Percentiles rank a stretch among this genome's conserved stretches.
These are phyloP conservation scores for Eulimnadia texana DNA, from an alignment of 1,140 invertebrate genomes.

Conservation along the genomic window DNA sequence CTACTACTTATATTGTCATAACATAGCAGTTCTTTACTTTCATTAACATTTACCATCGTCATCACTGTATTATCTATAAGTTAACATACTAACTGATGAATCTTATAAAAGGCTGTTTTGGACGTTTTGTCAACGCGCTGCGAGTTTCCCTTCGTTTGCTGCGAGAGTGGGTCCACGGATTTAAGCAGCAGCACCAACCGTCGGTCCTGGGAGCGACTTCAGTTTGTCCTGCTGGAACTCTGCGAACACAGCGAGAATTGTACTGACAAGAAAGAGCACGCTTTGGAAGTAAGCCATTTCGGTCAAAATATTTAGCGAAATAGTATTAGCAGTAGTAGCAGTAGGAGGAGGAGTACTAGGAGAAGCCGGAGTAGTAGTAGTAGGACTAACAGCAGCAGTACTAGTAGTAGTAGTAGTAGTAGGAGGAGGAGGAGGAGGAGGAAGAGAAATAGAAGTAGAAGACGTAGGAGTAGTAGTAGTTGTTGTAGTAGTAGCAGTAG, in stretches of 20 bases:
- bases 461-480: no score
- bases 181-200: not conserved
- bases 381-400: no score
- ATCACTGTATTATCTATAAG: no score
- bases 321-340: no score
- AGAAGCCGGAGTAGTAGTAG: no score
- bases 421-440: no score
- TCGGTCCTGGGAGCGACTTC: slow-evolving; percentile 47
- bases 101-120: slow-evolving; percentile 32
- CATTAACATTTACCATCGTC: not conserved
- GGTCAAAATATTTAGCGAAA: not conserved
- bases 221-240: slow-evolving; percentile 81
- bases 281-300: slow-evolving; percentile 69
- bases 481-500: no score
- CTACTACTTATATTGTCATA: no score
- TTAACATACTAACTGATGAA: no score
- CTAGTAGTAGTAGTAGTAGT: no score
- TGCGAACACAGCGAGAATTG: slow-evolving; percentile 91
- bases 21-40: slow-evolving; percentile 1
- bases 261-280: slow-evolving; percentile 77
- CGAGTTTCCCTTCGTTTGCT: slow-evolving; percentile 38
- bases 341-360: no score
- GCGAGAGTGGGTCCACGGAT: slow-evolving; percentile 8
- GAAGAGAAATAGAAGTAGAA: no score
- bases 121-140: slow-evolving; percentile 43